Evolutionary conservation across 2,797 vertebrate species (phyloP).

Genomic region (Florisuga fusca): DNA sequence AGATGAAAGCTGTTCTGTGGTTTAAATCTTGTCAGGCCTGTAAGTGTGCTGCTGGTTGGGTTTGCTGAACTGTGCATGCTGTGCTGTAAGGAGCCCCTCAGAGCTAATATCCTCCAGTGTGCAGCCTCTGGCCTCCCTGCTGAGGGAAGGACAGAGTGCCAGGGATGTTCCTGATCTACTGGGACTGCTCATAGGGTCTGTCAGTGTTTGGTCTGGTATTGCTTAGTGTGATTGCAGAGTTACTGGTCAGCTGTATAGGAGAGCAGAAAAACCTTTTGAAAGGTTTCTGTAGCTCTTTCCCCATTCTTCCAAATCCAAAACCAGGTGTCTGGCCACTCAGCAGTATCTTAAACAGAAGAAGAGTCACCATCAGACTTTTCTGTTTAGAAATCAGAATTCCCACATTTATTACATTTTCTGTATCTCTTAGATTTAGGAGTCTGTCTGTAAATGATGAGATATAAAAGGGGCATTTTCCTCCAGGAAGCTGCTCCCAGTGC

Average conservation of each 20-base stretch:
- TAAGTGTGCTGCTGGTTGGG: neutral
- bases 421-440: neutral
- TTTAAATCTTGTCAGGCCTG: neutral
- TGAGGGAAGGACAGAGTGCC: neutral
- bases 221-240: neutral
- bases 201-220: neutral
- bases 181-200: neutral
- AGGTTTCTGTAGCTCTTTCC: neutral
- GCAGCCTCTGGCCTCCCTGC: neutral
- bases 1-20: neutral
- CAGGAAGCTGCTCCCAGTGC: neutral
- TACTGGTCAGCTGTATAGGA: neutral
- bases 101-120: neutral
- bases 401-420: neutral
- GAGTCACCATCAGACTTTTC: neutral
- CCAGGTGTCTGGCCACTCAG: neutral
- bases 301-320: neutral
- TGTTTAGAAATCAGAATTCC: neutral
- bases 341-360: neutral
- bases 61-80: neutral
- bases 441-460: neutral
- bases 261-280: neutral
- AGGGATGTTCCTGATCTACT: neutral
- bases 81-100: neutral
- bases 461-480: neutral